Evolutionary conservation across 2,797 vertebrate genomes (phyloP).

Genomic region (Pseudocheirus occidentalis): DNA sequence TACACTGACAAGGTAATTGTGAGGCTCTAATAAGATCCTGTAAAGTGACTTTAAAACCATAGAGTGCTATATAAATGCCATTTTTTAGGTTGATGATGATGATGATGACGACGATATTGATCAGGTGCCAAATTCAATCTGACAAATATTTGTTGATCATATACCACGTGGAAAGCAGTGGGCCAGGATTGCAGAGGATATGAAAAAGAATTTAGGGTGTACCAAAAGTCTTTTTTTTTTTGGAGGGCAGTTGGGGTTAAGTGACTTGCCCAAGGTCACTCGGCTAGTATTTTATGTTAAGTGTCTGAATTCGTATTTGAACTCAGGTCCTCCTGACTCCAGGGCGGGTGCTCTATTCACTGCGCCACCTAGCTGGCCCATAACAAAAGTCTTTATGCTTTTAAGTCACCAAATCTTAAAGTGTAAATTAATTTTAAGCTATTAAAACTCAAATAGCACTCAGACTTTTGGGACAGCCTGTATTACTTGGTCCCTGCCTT

Average conservation of each 20-base stretch:
- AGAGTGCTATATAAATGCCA: neutral
- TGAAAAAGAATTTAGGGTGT: neutral
- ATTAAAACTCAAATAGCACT: neutral
- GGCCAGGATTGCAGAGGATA: neutral
- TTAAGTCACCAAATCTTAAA: neutral
- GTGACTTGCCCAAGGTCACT: too few species aligned
- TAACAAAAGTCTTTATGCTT: too few species aligned
- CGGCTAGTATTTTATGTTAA: too few species aligned
- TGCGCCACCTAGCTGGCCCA: too few species aligned
- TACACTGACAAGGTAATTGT: neutral
- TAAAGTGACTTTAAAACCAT: neutral
- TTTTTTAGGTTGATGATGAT: neutral
- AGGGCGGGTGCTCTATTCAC: too few species aligned
- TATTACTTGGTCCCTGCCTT: neutral
- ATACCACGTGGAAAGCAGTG: neutral
- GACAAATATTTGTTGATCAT: neutral
- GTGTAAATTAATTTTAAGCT: neutral
- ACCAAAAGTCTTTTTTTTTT: neutral
- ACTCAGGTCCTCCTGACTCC: too few species aligned
- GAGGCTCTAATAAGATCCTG: neutral
- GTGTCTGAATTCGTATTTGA: too few species aligned
- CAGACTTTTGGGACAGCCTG: neutral
- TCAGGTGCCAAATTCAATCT: neutral
- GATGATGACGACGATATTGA: neutral
- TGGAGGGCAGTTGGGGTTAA: too few species aligned